Evolutionary conservation across 1,140 invertebrate genomes (phyloP), one percentile per base, ranked within the genome.

Genomic region (Aphelenchoides fujianensis): DNA sequence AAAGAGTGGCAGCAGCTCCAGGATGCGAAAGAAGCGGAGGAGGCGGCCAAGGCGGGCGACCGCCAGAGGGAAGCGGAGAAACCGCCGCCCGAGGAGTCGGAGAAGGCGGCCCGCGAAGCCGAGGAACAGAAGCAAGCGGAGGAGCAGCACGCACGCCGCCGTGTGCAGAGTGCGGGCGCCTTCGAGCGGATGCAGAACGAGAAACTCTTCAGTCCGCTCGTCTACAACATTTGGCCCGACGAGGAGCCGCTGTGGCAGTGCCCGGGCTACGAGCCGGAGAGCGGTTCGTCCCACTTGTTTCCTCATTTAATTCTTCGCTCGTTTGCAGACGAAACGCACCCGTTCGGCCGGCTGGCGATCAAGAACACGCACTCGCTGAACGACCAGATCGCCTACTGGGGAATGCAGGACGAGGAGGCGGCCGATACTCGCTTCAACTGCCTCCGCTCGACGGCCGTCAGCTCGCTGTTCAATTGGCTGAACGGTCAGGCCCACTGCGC

Each of bases 181-280:
- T n/a, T n/a, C n/a, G n/a, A n/a, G n/a, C n/a, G n/a, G n/a, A n/a
- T n/a, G n/a, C n/a, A n/a, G n/a, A n/a, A n/a, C n/a, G n/a, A n/a
- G n/a, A n/a, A 48, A 48, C 41, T 48, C 41, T 48, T 48, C 41
- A 48, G 41, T 48, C 79, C 79, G 28, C 70, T 62, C 52, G 73
- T 84, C 0, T 84, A 71, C 66, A 81, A 82, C 64, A 48, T 83
- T 27, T 66, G 64, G 53, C 71, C 74, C 34, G 82, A 83, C 48
- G 53, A 19, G 7, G 76, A 84, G 9, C 74, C 77, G 9, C 66
- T 83, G 5, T 83, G 82, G 80, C 82, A 84, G 41, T 78, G 75
- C 32, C 82, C 82, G 2, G 82, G 82, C 9, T 83, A 83, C 57
- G 82, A 83, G 48, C 63, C 69, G 19, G 82, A 83, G n/a, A 70